Percentiles rank a stretch among this genome's conserved stretches.
Conservation (phyloP, 2,113 vertebrate species). For the Megalops atlanticus region DNA sequence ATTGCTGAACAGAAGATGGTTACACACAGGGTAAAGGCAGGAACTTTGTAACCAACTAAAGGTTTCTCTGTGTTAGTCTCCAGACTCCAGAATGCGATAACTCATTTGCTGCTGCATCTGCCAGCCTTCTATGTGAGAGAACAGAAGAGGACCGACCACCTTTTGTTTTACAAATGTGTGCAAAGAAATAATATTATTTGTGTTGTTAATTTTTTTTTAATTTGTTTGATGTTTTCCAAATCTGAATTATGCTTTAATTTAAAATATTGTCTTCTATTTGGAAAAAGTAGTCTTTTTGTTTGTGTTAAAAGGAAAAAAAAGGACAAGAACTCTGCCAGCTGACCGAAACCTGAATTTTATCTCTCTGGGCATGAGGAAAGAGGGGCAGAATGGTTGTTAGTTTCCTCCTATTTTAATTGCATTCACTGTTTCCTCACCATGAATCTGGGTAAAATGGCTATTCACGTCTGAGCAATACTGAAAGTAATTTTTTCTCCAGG, state of each 20-base stretch:
- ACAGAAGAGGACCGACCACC: constrained; percentile 45
- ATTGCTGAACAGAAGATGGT: constrained; percentile 42
- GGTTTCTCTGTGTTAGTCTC: constrained; percentile 12
- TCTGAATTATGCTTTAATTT: constrained; percentile 78
- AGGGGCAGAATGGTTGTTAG: constrained; percentile 67
- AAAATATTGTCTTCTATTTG: constrained; percentile 73
- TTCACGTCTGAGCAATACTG: constrained; percentile 43
- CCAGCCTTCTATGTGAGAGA: constrained; percentile 33
- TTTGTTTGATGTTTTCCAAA: constrained; percentile 46
- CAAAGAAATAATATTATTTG: constrained; percentile 40
- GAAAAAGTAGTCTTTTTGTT: background rate
- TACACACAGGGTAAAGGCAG: constrained; percentile 40
- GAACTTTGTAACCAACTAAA: constrained; percentile 26
- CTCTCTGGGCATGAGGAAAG: background rate
- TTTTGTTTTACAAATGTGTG: constrained; percentile 65
- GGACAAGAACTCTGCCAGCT: background rate
- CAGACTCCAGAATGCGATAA: constrained; percentile 30
- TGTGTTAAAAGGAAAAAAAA: background rate
- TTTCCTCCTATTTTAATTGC: constrained; percentile 65
- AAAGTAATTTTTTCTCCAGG: constrained; percentile 23
- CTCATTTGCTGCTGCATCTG: constrained; percentile 25
- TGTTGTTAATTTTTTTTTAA: constrained; percentile 49
- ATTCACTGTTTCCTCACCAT: constrained; percentile 3
- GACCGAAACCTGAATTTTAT: constrained; percentile 2
- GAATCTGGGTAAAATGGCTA: constrained; percentile 32